Conservation (phyloP, 2,113 vertebrate species). For the Sminthopsis crassicaudata region DNA sequence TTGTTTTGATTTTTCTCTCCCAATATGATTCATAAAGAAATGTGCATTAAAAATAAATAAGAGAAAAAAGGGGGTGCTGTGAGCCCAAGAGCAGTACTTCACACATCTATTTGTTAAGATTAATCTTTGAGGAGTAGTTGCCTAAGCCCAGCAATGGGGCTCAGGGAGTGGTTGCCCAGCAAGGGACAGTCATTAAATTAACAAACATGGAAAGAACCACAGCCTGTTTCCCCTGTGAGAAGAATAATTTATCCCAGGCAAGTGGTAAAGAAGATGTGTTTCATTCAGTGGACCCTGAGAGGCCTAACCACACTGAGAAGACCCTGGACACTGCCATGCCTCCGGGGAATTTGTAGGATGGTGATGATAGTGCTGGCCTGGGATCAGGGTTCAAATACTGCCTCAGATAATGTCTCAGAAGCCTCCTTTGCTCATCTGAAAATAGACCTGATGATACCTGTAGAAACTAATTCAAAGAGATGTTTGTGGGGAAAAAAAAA, state of each 20-base stretch:
- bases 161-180: background rate
- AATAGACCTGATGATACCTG: background rate
- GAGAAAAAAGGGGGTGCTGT: background rate
- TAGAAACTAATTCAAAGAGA: background rate
- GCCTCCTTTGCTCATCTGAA: background rate
- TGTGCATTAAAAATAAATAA: too few species aligned
- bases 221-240: background rate
- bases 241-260: background rate
- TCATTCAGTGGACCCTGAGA: background rate
- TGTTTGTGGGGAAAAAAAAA: background rate
- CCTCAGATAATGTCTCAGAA: background rate
- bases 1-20: too few species aligned
- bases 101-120: background rate
- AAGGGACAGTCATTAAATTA: background rate
- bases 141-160: background rate
- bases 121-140: background rate
- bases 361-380: background rate
- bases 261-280: background rate
- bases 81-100: background rate
- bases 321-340: background rate
- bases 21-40: too few species aligned
- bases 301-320: background rate
- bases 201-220: background rate
- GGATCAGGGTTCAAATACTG: background rate
- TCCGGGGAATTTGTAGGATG: background rate